Conservation (phyloP, 2,888 invertebrate genomes). For the Drosophila macrospina region DNA sequence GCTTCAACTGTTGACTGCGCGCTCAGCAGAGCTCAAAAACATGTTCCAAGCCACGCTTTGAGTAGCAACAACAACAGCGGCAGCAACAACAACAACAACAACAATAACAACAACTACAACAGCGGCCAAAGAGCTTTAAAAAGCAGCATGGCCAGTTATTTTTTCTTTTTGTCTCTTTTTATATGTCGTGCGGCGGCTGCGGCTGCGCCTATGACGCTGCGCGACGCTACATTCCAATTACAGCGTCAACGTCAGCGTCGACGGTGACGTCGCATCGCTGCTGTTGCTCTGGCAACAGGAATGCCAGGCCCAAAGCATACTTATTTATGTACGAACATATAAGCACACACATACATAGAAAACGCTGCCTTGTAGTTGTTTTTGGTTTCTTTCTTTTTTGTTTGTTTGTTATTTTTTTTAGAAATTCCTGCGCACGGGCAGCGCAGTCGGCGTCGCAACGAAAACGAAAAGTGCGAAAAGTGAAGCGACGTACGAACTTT, state of each 20-base stretch:
- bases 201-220: constrained; percentile 57
- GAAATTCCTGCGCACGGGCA: constrained; percentile 62
- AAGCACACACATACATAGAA: constrained; percentile 12
- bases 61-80: constrained; percentile 25
- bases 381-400: constrained; percentile 15
- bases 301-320: constrained; percentile 54
- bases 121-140: constrained; percentile 49
- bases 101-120: constrained; percentile 16
- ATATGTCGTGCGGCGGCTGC: constrained; percentile 39
- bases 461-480: constrained; percentile 81
- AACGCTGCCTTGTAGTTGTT: constrained; percentile 16
- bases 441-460: constrained; percentile 58
- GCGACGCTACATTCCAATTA: constrained; percentile 67
- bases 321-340: constrained; percentile 1
- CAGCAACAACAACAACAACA: background rate
- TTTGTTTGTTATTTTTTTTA: constrained; percentile 36
- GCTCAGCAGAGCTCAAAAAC: constrained; percentile 44
- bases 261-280: constrained; percentile 28
- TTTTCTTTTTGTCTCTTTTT: constrained; percentile 20
- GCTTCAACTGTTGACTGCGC: constrained; percentile 26
- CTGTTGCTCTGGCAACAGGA: constrained; percentile 67
- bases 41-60: constrained; percentile 67
- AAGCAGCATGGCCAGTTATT: constrained; percentile 73
- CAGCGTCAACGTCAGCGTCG: constrained; percentile 51
- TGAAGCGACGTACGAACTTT: constrained; percentile 67